Conservation (phyloP, 2,113 vertebrate species). For the Psophia crepitans region DNA sequence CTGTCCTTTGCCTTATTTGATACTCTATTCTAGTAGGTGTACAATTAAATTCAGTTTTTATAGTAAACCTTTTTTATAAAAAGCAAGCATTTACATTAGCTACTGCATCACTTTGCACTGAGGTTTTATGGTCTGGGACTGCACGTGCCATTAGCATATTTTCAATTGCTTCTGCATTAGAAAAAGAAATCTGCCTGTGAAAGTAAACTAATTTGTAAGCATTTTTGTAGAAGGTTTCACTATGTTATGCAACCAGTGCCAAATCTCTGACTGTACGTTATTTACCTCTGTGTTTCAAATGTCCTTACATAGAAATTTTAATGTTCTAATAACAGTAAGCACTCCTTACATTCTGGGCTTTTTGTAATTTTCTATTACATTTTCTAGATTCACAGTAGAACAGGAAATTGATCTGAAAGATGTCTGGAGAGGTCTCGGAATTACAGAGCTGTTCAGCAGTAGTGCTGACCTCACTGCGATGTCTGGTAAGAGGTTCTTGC, state of each 20-base stretch:
- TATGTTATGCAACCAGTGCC: neutral
- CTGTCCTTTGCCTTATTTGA: neutral
- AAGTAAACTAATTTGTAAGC: neutral
- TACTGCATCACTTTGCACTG: neutral
- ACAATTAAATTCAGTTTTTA: slow-evolving; percentile 9
- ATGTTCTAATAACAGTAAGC: neutral
- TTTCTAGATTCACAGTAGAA: slow-evolving; percentile 90
- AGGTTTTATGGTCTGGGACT: neutral
- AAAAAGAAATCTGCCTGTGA: neutral
- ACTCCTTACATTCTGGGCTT: neutral
- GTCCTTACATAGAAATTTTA: neutral
- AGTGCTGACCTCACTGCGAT: slow-evolving; percentile 92
- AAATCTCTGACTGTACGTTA: neutral
- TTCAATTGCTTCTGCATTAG: neutral
- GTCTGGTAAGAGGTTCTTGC: slow-evolving; percentile 78
- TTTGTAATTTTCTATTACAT: neutral
- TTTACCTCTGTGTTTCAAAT: neutral
- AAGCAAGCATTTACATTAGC: neutral
- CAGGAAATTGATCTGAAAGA: slow-evolving; percentile 91
- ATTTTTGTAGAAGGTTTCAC: neutral
- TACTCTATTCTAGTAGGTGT: neutral
- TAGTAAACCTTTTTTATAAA: neutral
- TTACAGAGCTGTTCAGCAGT: slow-evolving; percentile 86
- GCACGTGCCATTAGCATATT: neutral
- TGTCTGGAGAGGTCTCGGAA: slow-evolving; percentile 85